These are phyloP conservation scores for Botrylloides violaceus DNA, from an alignment of 23 tunicate species.

Conservation along the genomic window DNA sequence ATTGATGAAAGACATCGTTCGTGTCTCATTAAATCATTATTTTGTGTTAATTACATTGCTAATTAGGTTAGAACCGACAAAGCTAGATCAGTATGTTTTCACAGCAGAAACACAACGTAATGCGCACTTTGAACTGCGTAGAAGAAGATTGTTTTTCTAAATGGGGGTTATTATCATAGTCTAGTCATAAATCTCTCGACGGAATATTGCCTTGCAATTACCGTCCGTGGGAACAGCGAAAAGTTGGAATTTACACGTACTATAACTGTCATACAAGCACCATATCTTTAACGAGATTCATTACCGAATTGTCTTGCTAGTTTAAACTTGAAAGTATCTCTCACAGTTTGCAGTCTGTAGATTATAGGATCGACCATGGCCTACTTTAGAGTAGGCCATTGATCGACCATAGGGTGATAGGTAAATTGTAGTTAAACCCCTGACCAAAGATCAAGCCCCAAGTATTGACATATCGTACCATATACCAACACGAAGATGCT, in stretches of 20 bases:
- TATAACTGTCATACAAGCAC: background rate
- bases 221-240: background rate
- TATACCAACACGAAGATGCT: too few relatives aligned
- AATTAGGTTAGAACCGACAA: background rate
- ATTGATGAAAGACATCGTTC: background rate
- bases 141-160: background rate
- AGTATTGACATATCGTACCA: too few relatives aligned
- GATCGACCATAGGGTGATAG: too few relatives aligned
- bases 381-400: too few relatives aligned
- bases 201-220: background rate
- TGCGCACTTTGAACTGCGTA: background rate
- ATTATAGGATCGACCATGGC: too few relatives aligned
- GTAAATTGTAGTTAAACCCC: too few relatives aligned
- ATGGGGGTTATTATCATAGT: slow-evolving; percentile 2
- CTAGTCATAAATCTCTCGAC: background rate
- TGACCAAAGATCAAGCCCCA: too few relatives aligned
- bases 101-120: background rate
- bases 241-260: background rate
- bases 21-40: background rate
- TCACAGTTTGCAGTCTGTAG: too few relatives aligned
- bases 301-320: background rate
- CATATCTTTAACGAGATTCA: background rate
- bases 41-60: background rate
- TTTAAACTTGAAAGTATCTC: background rate
- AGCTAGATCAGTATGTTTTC: background rate